Evolutionary conservation across 1,140 invertebrate genomes (phyloP), one percentile per base, ranked within the genome.

Genomic region (Nylanderia fulva): DNA sequence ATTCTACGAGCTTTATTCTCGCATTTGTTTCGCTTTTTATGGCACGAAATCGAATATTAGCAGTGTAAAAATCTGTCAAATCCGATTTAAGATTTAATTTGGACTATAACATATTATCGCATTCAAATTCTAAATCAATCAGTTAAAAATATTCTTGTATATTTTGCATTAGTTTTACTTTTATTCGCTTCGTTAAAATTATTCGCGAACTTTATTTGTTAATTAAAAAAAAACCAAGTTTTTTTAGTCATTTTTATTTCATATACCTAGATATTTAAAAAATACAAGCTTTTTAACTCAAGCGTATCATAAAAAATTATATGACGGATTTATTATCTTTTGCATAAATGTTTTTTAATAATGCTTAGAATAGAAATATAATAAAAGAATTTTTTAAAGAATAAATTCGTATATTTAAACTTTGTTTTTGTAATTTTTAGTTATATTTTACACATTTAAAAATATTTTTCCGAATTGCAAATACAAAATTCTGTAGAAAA

Each of bases 31-130:
- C 52, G 52, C 52, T 58, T 42, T 82, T 80, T 71, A 71, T 18
- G 2, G 13, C 13, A 58, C 24, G 18, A 69, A 69, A 80, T 3
- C 18, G 68, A 52, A 71, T 71, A 60, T 71, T 71, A 80, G 33
- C 64, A 13, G 11, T 18, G 36, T 39, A 58, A 5, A 29, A 82
- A 82, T 3, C 52, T 71, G 52, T 71, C n/a, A 58, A 82, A 82
- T 82, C 52, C 36, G 36, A 82, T 82, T 82, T 45, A n/a, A n/a
- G 36, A 82, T 82, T 82, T 21, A 24, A 79, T 68, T 68, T 56
- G 29, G n/a, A 54, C 29, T 33, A 36, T 48, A 36, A 15, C 9
- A 1, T n/a, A n/a, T n/a, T n/a, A n/a, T 24, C 24, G 18, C 29
- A 11, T n/a, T 11, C 74, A 58, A 68, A 63, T 15, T 68, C 48